These are phyloP conservation scores for Scolopax bukidnonensis DNA, from an alignment of 2,797 vertebrate genomes.

Conservation along the genomic window DNA sequence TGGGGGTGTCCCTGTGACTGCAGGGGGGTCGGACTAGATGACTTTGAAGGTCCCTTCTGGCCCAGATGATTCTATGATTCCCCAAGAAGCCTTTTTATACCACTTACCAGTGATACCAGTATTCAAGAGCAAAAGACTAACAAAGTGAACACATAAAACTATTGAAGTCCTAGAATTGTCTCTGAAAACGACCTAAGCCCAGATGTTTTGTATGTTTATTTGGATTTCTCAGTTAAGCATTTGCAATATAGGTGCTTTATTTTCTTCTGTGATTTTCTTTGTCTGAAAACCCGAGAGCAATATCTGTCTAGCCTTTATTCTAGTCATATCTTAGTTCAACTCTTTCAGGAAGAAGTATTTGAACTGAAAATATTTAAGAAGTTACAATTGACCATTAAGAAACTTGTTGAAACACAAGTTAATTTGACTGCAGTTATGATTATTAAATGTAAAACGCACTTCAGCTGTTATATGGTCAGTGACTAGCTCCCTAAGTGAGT, in stretches of 20 bases:
- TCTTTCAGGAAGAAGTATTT: background rate
- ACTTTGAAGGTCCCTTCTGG: no score
- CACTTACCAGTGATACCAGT: background rate
- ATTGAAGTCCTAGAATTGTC: background rate
- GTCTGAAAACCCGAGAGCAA: background rate
- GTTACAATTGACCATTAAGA: background rate
- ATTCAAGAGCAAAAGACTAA: background rate
- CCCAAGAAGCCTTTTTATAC: background rate
- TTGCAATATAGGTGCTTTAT: background rate
- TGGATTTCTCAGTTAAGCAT: background rate
- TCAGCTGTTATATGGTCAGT: background rate
- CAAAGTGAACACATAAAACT: background rate
- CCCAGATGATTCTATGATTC: background rate
- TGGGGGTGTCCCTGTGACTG: no score
- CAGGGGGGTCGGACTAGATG: no score
- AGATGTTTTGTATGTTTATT: background rate
- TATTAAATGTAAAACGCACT: background rate
- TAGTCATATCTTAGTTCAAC: background rate
- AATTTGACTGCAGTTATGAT: background rate
- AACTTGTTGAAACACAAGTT: background rate
- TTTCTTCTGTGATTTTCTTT: background rate
- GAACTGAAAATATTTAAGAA: background rate
- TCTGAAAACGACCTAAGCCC: background rate
- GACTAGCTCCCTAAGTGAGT: background rate
- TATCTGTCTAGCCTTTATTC: background rate